Base-by-base conservation (phyloP, 2,888 invertebrate species). In the Toxonevra muliebris region DNA sequence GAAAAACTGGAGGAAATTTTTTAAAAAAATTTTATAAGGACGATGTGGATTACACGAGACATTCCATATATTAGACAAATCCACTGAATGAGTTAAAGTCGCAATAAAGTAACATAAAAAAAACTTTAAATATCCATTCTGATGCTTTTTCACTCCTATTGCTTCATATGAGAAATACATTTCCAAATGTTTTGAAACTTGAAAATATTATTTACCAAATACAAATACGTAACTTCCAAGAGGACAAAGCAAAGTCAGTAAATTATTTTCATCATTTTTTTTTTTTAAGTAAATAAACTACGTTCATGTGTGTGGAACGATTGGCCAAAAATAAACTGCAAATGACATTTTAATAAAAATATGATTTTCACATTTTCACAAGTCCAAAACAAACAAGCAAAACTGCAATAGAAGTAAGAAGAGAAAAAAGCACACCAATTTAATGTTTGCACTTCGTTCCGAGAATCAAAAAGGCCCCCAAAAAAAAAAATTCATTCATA, bases 341-440 rank as follows among this genome's bases (percentile, higher is more conserved):
- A 75, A 75, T 74, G 73, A 71, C 75, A 74, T 69, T 73, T 75
- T 73, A 74, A 73, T 74, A 72, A 71, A 69, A 71, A 73, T 65
- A 73, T 70, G 65, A 73, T 65, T 74, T 73, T 60, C 69, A 69
- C 13, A 45, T 45, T 45, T 45, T 45, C 20, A 20, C 45, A 45
- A 20, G 41, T 50, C 40, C 65, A 17, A 48, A 41, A 43, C 40
- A 48, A 19, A 0, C 40, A 43, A 15, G 41, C 11, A 30, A 55
- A 57, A 15, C 15, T 10, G 12, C 17, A 40, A 17, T 45, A 8
- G 17, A 48, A 55, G 20, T n/a, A 15, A 48, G 13, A 11, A 9
- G 48, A 48, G 5, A 11, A 52, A 58, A 65, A 65, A 50, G 42
- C 15, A 59, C 65, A 50, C 40, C 55, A 66, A 66, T 66, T 57